Conservation (phyloP, 2,888 invertebrate species). For the Eupithecia dodoneata region DNA sequence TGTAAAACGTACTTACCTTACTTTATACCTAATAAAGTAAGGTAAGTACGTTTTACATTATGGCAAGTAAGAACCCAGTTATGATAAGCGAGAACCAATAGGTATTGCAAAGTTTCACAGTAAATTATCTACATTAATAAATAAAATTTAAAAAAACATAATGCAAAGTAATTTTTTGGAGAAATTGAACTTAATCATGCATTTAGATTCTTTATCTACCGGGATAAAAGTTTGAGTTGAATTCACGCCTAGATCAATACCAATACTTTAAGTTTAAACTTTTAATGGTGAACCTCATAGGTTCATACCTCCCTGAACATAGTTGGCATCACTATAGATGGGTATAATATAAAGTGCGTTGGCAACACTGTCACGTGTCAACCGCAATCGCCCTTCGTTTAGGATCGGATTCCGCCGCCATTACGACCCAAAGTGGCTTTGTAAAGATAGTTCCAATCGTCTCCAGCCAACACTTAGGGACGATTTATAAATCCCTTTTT, state of each 20-base stretch:
- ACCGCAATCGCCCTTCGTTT: constrained; percentile 45
- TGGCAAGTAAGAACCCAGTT: background rate
- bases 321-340: background rate
- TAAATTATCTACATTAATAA: too few relatives aligned
- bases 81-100: background rate
- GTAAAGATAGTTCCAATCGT: constrained; percentile 43
- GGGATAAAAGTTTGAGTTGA: background rate
- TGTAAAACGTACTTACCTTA: too few relatives aligned
- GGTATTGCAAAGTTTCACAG: background rate
- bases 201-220: background rate
- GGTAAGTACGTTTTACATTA: background rate
- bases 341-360: constrained; percentile 29
- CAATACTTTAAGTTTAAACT: background rate
- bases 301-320: background rate
- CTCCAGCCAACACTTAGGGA: constrained; percentile 48
- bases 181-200: background rate
- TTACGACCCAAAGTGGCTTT: constrained; percentile 47
- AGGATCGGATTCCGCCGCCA: constrained; percentile 52
- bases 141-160: background rate
- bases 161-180: too few relatives aligned
- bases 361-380: constrained; percentile 52
- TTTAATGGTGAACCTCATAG: background rate
- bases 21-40: background rate
- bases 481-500: constrained; percentile 15
- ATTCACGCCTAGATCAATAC: background rate